Base-by-base conservation (phyloP, 30 jellyfish, hydroid and myxozoan genomes). In the Phacellophora camtschatica region DNA sequence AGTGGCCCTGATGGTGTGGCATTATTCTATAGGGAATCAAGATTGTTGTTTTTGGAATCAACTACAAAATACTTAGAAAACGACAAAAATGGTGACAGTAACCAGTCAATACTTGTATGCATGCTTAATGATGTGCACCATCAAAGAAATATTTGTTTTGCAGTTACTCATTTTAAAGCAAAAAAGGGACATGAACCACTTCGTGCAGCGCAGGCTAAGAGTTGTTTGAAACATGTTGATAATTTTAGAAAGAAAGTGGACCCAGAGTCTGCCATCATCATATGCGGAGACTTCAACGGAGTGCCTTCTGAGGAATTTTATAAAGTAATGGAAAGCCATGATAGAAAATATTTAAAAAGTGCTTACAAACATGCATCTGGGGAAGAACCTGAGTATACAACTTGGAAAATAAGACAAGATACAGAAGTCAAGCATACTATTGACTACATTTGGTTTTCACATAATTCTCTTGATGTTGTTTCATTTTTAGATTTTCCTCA, bases 1-100 rank as follows among this genome's bases (percentile, higher is more conserved):
- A 81, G 66, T 82, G 97, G 97, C 0, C 97, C 96, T 22, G 96
- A 90, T 82, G 97, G 97, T 2, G 94, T 90, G 13, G 96, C 94
- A 5, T 22, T 90, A 37, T 90, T 90, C 25, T 90, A 23, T 50
- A 67, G 89, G 30, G 57, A 30, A 23, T 11, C 27, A 27, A 90
- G 69, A 74, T 70, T 76, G 19, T 54, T 37, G 1, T 45, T 58
- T 16, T 19, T 82, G 2, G 89, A 74, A 23, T 16, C 31, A 6
- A 57, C 35, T 2, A 39, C 24, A n/a, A 53, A 64, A 23, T 90
- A 90, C 76, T 58, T 90, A 56, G 62, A 58, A 30, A 86, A 90
- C 22, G 83, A 16, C 0, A 88, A 83, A 1, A 94, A 79, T 16
- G 59, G 58, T 51, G 75, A 55, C 22, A 73, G 97, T 54, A 81